Evolutionary conservation across 2,888 invertebrate genomes (phyloP).

Genomic region (Hartigia nigra): DNA sequence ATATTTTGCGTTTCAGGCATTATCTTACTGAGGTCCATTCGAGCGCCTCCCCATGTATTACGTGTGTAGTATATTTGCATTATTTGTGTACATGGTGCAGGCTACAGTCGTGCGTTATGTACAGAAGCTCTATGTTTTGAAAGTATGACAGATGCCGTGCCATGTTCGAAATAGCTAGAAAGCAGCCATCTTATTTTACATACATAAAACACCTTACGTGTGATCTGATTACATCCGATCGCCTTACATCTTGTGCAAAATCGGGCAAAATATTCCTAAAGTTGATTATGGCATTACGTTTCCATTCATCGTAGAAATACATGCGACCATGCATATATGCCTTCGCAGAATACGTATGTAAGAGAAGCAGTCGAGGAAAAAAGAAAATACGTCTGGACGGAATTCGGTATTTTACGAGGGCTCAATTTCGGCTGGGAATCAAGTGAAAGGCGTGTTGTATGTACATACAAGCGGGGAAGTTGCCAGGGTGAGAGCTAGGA

Average conservation of each 20-base stretch:
- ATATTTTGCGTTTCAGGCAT: neutral
- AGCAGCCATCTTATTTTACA: neutral
- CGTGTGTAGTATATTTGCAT: neutral
- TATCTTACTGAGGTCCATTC: neutral
- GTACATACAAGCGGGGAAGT: neutral
- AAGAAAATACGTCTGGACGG: neutral
- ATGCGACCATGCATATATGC: neutral
- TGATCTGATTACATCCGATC: too few relatives aligned
- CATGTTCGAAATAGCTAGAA: neutral
- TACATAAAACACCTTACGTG: too few relatives aligned
- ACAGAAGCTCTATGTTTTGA: neutral
- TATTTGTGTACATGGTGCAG: neutral
- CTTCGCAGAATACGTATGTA: neutral
- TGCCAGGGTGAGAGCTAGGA: constrained; percentile 29
- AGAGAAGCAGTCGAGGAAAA: neutral
- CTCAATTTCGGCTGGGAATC: constrained; percentile 17
- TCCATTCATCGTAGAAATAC: neutral
- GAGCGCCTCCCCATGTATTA: neutral
- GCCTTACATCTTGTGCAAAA: too few relatives aligned
- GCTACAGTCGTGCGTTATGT: neutral
- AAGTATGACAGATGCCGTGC: constrained; percentile 18
- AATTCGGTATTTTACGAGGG: constrained; percentile 4
- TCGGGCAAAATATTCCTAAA: too few relatives aligned
- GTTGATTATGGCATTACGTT: neutral
- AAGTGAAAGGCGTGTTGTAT: constrained; percentile 7